Percentiles rank a stretch among this genome's conserved stretches.
These are phyloP conservation scores for Tipula confusa DNA, from an alignment of 2,888 invertebrate species.

Conservation along the genomic window DNA sequence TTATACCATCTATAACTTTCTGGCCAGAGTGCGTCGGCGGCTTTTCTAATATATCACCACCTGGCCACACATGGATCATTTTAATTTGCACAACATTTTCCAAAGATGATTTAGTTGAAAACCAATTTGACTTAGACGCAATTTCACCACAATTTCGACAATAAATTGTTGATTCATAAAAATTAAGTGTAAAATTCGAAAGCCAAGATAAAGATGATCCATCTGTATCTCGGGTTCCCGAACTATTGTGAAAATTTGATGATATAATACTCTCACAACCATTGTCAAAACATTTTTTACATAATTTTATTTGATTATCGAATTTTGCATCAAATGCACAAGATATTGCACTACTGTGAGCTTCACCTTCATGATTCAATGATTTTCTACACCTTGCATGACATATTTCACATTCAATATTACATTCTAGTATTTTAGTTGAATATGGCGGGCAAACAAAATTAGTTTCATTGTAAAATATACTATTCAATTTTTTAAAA, in stretches of 20 bases:
- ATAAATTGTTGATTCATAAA: slow-evolving; percentile 41
- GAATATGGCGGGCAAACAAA: slow-evolving; percentile 57
- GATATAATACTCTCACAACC: slow-evolving; percentile 34
- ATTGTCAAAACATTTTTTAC: slow-evolving; percentile 59
- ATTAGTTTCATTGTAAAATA: slow-evolving; percentile 63
- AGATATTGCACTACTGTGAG: slow-evolving; percentile 53
- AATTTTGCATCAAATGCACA: slow-evolving; percentile 67
- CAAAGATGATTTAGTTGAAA: slow-evolving; percentile 70
- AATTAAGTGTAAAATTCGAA: background rate
- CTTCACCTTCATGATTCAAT: slow-evolving; percentile 64
- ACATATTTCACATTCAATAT: slow-evolving; percentile 66
- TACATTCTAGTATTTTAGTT: slow-evolving; percentile 75
- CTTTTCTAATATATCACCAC: slow-evolving; percentile 51
- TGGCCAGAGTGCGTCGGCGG: slow-evolving; percentile 56
- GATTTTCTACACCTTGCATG: slow-evolving; percentile 58
- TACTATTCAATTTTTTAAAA: slow-evolving; percentile 62
- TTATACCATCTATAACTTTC: slow-evolving; percentile 61
- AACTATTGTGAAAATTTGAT: background rate
- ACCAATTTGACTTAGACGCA: slow-evolving; percentile 74
- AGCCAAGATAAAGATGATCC: background rate
- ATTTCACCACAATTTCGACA: slow-evolving; percentile 60
- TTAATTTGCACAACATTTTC: slow-evolving; percentile 59
- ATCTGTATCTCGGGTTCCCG: background rate
- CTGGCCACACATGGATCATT: slow-evolving; percentile 66
- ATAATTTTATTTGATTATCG: slow-evolving; percentile 64